These are phyloP conservation scores for Wiebesia pumilae DNA, from an alignment of 1,140 invertebrate genomes.

Conservation along the genomic window DNA sequence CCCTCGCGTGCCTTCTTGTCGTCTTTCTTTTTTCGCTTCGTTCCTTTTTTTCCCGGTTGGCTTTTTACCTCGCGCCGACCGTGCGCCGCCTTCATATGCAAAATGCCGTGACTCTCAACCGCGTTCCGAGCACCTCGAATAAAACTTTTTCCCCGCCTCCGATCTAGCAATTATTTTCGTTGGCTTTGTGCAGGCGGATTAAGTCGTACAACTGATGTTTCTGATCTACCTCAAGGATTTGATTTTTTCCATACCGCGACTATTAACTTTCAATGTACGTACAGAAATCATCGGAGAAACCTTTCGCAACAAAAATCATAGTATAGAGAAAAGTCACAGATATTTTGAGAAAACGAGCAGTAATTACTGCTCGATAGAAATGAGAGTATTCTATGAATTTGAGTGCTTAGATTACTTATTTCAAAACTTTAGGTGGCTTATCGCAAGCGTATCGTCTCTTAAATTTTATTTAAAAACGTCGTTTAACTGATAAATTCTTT, in stretches of 20 bases:
- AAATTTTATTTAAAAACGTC: neutral
- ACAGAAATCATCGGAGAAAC: too few relatives aligned
- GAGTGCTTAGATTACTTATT: neutral
- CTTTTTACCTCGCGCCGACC: neutral
- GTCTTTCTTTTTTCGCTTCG: neutral
- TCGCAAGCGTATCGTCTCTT: neutral
- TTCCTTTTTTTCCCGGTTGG: neutral
- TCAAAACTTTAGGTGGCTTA: neutral
- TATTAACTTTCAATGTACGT: too few relatives aligned
- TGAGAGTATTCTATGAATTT: too few relatives aligned
- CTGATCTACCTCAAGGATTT: too few relatives aligned
- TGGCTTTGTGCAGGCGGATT: neutral
- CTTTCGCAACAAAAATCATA: too few relatives aligned
- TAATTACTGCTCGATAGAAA: neutral
- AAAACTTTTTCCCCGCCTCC: too few relatives aligned
- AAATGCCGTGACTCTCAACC: conserved; percentile 8
- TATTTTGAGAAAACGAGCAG: neutral
- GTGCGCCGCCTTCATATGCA: neutral
- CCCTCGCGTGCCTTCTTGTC: conserved; percentile 24
- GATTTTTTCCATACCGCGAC: too few relatives aligned
- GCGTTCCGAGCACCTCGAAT: too few relatives aligned
- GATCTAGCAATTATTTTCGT: neutral
- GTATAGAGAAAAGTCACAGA: neutral
- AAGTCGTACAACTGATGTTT: too few relatives aligned
- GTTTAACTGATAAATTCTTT: neutral